phyloP scores from a whole-genome alignment of 2,888 invertebrate genomes.

The Periphyllus acericola region DNA sequence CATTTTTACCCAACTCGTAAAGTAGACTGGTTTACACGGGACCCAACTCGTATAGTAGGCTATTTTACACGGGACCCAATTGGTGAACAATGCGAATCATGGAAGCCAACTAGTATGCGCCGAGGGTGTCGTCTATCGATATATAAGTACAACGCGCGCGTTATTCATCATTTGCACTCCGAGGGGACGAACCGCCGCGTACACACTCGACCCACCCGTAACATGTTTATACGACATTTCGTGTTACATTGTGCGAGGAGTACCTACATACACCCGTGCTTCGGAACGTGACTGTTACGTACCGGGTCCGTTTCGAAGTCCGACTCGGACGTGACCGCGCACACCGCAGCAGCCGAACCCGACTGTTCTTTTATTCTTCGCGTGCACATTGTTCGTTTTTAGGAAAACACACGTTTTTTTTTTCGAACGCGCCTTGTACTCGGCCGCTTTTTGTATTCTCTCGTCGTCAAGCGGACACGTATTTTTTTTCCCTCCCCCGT shows the following conservation, averaged over 20 bases:
- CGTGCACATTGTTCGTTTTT: background rate
- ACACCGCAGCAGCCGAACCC: background rate
- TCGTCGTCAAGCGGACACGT: background rate
- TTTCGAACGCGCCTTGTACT: background rate
- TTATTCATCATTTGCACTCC: no score
- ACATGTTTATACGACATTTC: no score
- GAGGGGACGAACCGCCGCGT: no score
- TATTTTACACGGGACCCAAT: no score
- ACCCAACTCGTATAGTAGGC: no score
- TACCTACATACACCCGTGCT: background rate
- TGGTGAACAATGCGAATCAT: no score
- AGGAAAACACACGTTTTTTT: background rate
- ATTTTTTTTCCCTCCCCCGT: no score
- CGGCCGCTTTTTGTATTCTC: background rate
- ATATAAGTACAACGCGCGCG: no score
- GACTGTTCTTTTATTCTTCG: background rate
- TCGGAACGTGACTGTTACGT: conserved; percentile 10
- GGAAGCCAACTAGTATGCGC: background rate
- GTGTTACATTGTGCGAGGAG: no score
- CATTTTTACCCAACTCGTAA: no score
- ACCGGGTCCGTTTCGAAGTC: conserved; percentile 5
- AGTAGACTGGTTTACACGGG: no score
- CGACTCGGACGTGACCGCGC: conserved; percentile 44
- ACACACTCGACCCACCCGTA: no score
- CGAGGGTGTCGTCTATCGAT: conserved; percentile 10